These are phyloP conservation scores for Metallyticus violacea DNA, from an alignment of 2,888 invertebrate species.

Conservation along the genomic window DNA sequence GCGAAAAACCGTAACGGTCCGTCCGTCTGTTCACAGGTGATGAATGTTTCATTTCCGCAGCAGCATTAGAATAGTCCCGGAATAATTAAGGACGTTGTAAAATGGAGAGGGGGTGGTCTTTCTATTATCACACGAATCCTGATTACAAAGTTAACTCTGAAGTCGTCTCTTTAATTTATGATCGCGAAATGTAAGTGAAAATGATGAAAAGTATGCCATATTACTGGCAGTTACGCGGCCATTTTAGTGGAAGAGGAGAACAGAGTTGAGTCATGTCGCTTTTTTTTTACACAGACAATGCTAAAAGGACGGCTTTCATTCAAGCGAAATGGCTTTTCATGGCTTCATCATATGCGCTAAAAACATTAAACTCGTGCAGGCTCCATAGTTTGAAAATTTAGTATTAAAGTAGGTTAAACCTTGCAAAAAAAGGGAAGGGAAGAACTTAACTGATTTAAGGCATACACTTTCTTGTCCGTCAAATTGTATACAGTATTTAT, in stretches of 20 bases:
- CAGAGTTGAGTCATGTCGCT: not conserved
- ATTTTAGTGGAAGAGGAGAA: not conserved
- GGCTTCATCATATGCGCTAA: too few species aligned
- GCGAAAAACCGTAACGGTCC: not conserved
- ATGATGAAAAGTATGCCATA: not conserved
- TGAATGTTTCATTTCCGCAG: not conserved
- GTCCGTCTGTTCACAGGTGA: not conserved
- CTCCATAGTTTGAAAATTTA: too few species aligned
- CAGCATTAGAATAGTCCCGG: not conserved
- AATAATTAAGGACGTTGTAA: not conserved
- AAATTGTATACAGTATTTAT: too few species aligned
- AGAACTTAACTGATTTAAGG: too few species aligned
- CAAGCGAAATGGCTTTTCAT: too few species aligned
- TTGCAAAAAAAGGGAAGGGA: too few species aligned
- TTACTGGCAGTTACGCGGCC: not conserved
- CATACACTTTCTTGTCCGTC: too few species aligned
- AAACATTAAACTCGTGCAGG: too few species aligned
- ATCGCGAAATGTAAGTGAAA: not conserved
- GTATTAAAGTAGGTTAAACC: too few species aligned
- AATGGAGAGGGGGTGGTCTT: not conserved
- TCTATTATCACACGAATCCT: not conserved
- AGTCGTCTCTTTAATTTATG: not conserved
- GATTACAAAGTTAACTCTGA: not conserved
- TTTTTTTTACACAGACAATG: too few species aligned
- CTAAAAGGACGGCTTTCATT: too few species aligned